phyloP scores from a whole-genome alignment of 2,113 vertebrate genomes.

The Malurus cyaneus region DNA sequence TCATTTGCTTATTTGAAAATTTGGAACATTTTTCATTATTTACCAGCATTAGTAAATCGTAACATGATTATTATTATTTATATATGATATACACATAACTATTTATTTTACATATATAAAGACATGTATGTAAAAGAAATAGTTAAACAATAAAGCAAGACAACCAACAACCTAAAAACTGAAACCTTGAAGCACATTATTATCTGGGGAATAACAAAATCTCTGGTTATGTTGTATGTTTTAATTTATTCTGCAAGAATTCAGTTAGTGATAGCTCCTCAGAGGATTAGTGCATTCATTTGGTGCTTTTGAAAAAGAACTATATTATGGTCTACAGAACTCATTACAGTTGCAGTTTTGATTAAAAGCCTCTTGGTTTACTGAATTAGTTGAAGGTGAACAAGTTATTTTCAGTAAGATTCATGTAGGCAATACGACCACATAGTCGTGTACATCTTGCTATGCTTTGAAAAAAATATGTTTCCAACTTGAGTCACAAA shows the following conservation, averaged over 20 bases:
- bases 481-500: not conserved
- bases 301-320: not conserved
- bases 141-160: not conserved
- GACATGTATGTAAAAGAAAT: not conserved
- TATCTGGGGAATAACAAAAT: not conserved
- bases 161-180: not conserved
- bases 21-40: not conserved
- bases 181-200: not conserved
- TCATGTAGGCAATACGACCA: not conserved
- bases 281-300: not conserved
- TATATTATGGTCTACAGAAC: not conserved
- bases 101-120: not conserved
- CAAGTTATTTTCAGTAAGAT: not conserved
- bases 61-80: not conserved
- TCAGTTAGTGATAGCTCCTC: not conserved
- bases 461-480: not conserved
- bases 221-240: not conserved
- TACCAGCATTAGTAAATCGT: not conserved
- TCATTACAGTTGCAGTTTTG: not conserved
- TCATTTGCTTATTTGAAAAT: not conserved
- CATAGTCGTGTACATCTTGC: not conserved
- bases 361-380: not conserved
- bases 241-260: not conserved
- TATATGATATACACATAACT: not conserved
- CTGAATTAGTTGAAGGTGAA: not conserved